Evolutionary conservation across 2,113 vertebrate species (phyloP).

Genomic region (Actenoides hombroni): DNA sequence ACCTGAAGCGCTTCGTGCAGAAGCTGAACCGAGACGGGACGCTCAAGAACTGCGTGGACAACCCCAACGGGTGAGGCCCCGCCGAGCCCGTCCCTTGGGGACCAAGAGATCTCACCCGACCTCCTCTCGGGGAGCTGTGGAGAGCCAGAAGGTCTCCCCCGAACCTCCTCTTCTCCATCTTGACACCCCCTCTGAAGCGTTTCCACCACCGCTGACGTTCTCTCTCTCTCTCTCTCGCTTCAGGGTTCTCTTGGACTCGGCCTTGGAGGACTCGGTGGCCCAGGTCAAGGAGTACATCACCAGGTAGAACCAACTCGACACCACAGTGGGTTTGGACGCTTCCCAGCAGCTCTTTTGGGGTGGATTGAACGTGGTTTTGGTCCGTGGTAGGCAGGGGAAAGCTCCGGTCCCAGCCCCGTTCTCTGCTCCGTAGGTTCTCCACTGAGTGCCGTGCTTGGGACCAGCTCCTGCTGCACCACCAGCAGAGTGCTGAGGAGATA

Average conservation of each 20-base stretch:
- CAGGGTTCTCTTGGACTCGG: not conserved
- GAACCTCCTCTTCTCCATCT: too few relatives aligned
- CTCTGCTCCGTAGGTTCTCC: not conserved
- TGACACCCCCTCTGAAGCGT: too few relatives aligned
- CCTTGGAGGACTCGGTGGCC: not conserved
- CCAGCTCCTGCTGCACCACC: not conserved
- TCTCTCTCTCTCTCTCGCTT: not conserved
- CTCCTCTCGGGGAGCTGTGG: too few relatives aligned
- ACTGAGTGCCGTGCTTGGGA: conserved; percentile 41
- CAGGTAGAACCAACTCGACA: not conserved
- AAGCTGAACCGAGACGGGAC: conserved; percentile 64
- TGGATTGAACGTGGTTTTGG: not conserved
- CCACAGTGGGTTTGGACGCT: too few relatives aligned
- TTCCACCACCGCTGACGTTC: not conserved
- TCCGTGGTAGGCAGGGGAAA: too few relatives aligned
- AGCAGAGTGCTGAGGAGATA: not conserved
- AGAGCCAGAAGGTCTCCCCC: too few relatives aligned
- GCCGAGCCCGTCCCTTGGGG: too few relatives aligned
- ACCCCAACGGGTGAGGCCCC: not conserved
- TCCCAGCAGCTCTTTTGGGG: not conserved
- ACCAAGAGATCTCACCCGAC: too few relatives aligned
- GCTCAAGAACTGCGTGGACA: conserved; percentile 62
- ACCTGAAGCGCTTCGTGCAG: conserved; percentile 58
- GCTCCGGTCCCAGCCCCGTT: too few relatives aligned
- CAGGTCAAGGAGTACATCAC: not conserved